A percentile compares a stretch with the other conserved stretches of the same genome.
These are phyloP conservation scores for Premnoplex brunnescens DNA, from an alignment of 2,797 vertebrate species.

Conservation along the genomic window DNA sequence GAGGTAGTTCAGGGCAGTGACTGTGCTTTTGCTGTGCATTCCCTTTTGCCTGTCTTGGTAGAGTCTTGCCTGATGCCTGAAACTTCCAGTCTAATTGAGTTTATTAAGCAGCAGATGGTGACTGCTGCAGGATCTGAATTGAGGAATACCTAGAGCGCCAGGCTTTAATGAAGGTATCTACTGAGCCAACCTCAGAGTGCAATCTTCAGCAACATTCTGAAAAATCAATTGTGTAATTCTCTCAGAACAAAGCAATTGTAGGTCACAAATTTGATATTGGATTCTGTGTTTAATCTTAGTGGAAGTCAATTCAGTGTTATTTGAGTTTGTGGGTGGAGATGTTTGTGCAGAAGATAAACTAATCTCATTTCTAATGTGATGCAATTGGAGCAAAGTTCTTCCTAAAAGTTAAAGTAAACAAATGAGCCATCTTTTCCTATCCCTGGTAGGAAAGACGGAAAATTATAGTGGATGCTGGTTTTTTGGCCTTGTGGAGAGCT, in stretches of 20 bases:
- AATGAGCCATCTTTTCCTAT: slow-evolving; percentile 10
- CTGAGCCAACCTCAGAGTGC: background rate
- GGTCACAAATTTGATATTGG: background rate
- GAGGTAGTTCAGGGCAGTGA: background rate
- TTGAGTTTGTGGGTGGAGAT: slow-evolving; percentile 36
- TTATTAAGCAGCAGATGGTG: background rate
- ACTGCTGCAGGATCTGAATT: background rate
- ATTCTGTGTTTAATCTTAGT: slow-evolving; percentile 24
- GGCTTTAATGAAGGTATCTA: background rate
- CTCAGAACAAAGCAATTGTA: background rate
- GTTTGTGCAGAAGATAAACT: slow-evolving; percentile 46
- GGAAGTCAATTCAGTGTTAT: background rate
- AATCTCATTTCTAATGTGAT: slow-evolving; percentile 5
- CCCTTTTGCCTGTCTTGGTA: background rate
- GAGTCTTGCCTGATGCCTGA: background rate
- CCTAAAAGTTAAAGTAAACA: slow-evolving; percentile 33
- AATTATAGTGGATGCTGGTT: background rate
- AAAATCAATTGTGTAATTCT: background rate
- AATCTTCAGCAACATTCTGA: background rate
- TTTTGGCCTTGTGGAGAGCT: background rate
- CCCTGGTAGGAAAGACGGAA: background rate
- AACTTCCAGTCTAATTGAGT: background rate
- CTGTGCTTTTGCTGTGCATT: background rate
- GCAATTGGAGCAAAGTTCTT: slow-evolving; percentile 28
- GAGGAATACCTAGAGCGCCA: background rate